Base-by-base conservation (phyloP, 2,888 invertebrate species). In the Kuschelorhynchus macadamiae region DNA sequence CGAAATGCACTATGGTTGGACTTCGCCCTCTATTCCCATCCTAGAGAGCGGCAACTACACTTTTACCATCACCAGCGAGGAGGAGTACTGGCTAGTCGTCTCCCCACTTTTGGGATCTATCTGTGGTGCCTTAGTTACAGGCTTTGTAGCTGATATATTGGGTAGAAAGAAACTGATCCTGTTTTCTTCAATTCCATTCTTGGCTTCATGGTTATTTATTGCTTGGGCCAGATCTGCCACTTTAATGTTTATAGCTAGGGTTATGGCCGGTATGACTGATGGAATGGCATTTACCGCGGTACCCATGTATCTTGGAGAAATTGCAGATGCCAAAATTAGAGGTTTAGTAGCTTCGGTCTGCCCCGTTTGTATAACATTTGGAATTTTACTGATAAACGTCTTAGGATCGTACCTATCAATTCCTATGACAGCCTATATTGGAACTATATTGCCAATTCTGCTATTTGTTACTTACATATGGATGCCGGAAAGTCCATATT, bases 91-190 rank as follows among this genome's bases (percentile, higher is more conserved):
- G 88, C 85, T 89, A 77, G 88, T 88, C 0, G 89, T 90, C 42
- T 86, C 90, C 77, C 89, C 88, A 81, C 87, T 90, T 70, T 83
- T 90, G 50, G 90, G 90, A 72, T 88, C 88, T 1, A 86, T 89
- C 9, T 80, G 89, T 32, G 90, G 90, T 25, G 88, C 88, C 12
- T 80, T 89, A n/a, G 82, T 88, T 18, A 87, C 90, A 9, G 90
- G 89, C 11, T 85, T 89, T 76, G 83, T 88, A 62, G 89, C 90
- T 52, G 90, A 91, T 79, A 85, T 84, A 71, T 85, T 89, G 66
- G 91, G 91, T 17, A 85, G 91, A 12, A 91, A 90, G 78, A 85
- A 85, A 2, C 87, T 89, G 32, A 83, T 91, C 5, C 83, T 90
- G n/a, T 79, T 88, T 33, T 86, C 89, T 11, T 88, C 89, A 0